Base-by-base conservation (phyloP, 2,888 invertebrate species). In the Branchellion lobata region DNA sequence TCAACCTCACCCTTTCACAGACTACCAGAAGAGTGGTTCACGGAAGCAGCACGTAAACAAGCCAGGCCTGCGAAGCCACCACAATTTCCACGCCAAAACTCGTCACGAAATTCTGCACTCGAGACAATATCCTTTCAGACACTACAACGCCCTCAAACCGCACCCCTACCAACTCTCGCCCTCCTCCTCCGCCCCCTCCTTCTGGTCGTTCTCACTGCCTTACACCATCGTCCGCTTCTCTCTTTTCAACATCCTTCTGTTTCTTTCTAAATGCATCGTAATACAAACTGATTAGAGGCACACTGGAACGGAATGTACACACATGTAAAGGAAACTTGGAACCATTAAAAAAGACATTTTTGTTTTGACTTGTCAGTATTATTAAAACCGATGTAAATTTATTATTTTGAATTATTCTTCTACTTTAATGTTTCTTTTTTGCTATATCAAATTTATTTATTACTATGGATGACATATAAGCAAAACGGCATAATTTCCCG, bases 351-450 rank as follows among this genome's bases (percentile, higher is more conserved):
- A 18, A 18, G 5, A 18, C 21, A 24, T 57, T 18, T 57, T 57
- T 57, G n/a, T 57, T 24, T 57, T 24, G 21, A 57, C 3, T n/a
- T 57, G 61, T n/a, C 61, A 57, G 61, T 57, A 57, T 57, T 57
- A 57, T 18, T 3, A 57, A 18, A 57, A 57, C 21, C 24, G 61
- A 18, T 57, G 61, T 57, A 57, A 57, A 57, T 57, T 57, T 57
- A 24, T 57, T 57, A 57, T 24, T n/a, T 57, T 57, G 21, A 5
- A 57, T n/a, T 24, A 24, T 14, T 8, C 8, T 40, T 14, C 14
- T 40, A 5, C 14, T 40, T 14, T 40, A 40, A 14, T 40, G 40
- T 40, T 8, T 40, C n/a, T n/a, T n/a, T n/a, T n/a, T n/a, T n/a
- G n/a, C n/a, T n/a, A n/a, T n/a, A n/a, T n/a, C n/a, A n/a, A n/a